These are phyloP conservation scores for Drosophila mulleri DNA, from an alignment of 2,888 invertebrate genomes.

Conservation along the genomic window DNA sequence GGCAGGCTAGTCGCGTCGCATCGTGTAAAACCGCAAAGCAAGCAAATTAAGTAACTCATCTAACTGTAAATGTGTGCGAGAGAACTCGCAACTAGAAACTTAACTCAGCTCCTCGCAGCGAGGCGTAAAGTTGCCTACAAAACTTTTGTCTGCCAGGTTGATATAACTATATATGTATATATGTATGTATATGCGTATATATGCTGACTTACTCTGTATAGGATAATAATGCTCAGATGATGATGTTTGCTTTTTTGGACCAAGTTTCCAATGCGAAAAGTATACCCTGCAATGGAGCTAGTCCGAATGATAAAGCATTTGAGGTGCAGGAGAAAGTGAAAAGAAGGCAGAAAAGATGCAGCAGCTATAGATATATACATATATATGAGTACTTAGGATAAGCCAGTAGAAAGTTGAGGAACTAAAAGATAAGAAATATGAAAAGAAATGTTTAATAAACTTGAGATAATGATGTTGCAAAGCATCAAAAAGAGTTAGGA, in stretches of 20 bases:
- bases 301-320: not conserved
- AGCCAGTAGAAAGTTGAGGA: not conserved
- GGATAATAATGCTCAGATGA: constrained; percentile 57
- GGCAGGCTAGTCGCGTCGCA: constrained; percentile 11
- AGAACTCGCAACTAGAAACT: constrained; percentile 18
- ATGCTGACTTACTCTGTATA: constrained; percentile 28
- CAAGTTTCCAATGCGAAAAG: constrained; percentile 28
- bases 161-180: constrained; percentile 18
- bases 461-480: no score
- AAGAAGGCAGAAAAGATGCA: no score
- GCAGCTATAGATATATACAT: not conserved
- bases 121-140: constrained; percentile 49
- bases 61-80: constrained; percentile 30
- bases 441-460: not conserved
- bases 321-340: not conserved
- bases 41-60: constrained; percentile 70
- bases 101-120: constrained; percentile 19
- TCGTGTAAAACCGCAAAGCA: constrained; percentile 49
- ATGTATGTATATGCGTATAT: not conserved
- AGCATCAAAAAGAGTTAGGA: not conserved
- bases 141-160: constrained; percentile 48
- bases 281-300: constrained; percentile 33
- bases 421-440: not conserved
- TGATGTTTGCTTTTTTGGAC: constrained; percentile 58
- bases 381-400: not conserved